Base-by-base conservation (phyloP, 2,113 vertebrate genomes). In the Oryzias woworae region DNA sequence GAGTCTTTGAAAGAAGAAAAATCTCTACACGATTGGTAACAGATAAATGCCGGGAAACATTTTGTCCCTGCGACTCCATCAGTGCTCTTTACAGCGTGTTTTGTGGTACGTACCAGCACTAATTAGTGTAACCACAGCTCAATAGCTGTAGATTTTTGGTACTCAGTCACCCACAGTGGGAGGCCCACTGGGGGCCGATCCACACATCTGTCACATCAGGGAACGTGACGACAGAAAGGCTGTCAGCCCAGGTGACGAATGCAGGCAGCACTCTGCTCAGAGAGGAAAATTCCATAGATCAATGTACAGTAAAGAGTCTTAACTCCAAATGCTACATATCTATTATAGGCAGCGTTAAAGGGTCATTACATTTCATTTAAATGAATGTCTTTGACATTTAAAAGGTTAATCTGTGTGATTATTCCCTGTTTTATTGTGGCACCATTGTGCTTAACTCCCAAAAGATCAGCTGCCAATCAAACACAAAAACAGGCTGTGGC, bases 91-190 rank as follows among this genome's bases (percentile, higher is more conserved):
- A 52, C 26, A 45, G n/a, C 3, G 6, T 31, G 41, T 14, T 24
- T 36, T 14, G 10, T 18, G 18, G 65, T 72, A 69, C 48, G 75
- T 68, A 67, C 16, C 28, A 18, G 20, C 26, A 14, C 56, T 80
- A 82, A 84, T 77, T 84, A 80, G 57, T 45, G 36, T 13, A 1
- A 60, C 60, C 3, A 17, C 26, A 22, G 50, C 71, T 77, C 73
- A 60, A 53, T 70, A 52, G 47, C 61, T 14, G 5, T 18, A 45
- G 49, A 76, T 75, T 66, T 62, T 44, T 71, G 55, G 49, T 14
- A 36, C 49, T 74, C 62, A 47, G 51, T 42, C 4, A 23, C 47
- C 60, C 8, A 62, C 65, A 22, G 62, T 56, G 66, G 70, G 47
- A 2, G 20, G 63, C 66, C 57, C 42, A 42, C 61, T 48, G n/a